phyloP scores from a whole-genome alignment of 2,888 invertebrate genomes.

The Nephrotoma appendiculata region DNA sequence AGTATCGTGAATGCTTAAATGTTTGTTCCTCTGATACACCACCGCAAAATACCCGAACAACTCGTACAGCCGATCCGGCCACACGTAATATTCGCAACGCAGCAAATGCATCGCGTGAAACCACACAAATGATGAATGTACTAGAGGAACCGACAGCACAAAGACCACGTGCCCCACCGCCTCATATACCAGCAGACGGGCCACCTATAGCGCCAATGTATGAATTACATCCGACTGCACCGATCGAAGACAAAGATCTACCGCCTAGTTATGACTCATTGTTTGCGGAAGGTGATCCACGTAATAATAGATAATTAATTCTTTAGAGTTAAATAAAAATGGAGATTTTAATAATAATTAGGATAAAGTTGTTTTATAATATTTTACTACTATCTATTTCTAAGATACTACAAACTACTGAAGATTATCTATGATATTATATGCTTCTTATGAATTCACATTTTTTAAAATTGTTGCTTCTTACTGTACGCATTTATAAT shows the following conservation, averaged over 20 bases:
- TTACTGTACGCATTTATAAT: background rate
- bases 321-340: background rate
- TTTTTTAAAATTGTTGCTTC: background rate
- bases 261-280: slow-evolving; percentile 1
- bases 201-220: background rate
- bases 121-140: background rate
- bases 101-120: background rate
- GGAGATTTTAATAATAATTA: background rate
- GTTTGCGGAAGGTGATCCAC: background rate
- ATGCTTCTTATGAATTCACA: background rate
- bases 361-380: background rate
- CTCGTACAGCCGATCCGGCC: background rate
- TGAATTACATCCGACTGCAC: background rate
- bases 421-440: background rate
- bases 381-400: background rate
- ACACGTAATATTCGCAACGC: background rate
- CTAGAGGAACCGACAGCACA: background rate
- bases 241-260: background rate
- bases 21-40: background rate
- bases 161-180: background rate
- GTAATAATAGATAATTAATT: background rate
- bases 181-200: background rate
- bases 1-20: background rate
- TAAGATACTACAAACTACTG: background rate
- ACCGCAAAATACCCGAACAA: background rate